These are phyloP conservation scores for Macrosteles quadrilineatus DNA, from an alignment of 1,140 invertebrate species.

Conservation along the genomic window DNA sequence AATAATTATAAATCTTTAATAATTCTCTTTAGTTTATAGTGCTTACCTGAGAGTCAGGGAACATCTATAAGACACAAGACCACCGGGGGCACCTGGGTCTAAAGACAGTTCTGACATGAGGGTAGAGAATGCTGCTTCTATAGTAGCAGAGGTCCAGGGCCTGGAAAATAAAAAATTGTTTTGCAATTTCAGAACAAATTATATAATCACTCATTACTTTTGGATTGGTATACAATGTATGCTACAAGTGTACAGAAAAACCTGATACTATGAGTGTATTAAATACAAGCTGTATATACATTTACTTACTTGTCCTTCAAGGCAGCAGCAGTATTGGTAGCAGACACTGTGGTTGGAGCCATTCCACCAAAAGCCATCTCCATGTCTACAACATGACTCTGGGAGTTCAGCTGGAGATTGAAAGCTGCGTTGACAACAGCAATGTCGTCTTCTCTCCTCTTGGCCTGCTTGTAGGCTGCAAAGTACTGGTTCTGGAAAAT, in stretches of 20 bases:
- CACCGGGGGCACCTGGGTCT: conserved; percentile 79
- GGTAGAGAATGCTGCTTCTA: conserved; percentile 64
- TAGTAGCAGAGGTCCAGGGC: conserved; percentile 70
- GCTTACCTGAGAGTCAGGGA: conserved; percentile 63
- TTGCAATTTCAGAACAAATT: too few species aligned
- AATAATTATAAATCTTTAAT: too few species aligned
- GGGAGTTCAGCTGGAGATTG: conserved; percentile 52
- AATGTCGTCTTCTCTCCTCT: conserved; percentile 91
- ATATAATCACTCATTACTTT: too few species aligned
- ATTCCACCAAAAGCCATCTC: conserved; percentile 85
- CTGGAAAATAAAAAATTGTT: conserved; percentile 51
- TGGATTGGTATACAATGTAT: too few species aligned
- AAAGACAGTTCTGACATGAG: conserved; percentile 77
- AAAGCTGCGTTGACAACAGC: conserved; percentile 91
- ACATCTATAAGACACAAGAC: conserved; percentile 83
- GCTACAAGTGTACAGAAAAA: too few species aligned
- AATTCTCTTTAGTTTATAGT: too few species aligned
- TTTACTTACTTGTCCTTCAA: conserved; percentile 61
- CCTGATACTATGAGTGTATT: too few species aligned
- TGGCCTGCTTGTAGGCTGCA: conserved; percentile 89
- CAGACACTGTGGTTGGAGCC: conserved; percentile 83
- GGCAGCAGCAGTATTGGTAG: conserved; percentile 64
- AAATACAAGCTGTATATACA: too few species aligned
- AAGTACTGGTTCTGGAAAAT: conserved; percentile 72
- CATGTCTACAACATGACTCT: conserved; percentile 58